Percentiles rank a stretch among this genome's conserved stretches.
Conservation (phyloP, 2,888 invertebrate genomes). For the Atherix ibis region DNA sequence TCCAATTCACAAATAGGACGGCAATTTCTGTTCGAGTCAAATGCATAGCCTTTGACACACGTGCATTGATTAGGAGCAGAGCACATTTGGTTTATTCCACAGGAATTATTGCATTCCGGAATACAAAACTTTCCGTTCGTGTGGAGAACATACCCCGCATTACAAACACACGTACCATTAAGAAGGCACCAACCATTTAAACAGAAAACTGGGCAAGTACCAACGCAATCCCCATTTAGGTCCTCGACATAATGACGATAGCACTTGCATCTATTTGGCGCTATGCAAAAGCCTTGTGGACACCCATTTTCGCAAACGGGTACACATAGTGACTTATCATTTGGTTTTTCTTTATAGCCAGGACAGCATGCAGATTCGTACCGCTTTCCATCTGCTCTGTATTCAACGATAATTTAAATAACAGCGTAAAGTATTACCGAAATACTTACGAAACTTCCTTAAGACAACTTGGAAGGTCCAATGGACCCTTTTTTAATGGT, state of each 20-base stretch:
- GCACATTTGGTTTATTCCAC: conserved; percentile 38
- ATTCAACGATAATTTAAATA: no score
- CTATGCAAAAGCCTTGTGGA: conserved; percentile 39
- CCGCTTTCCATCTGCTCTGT: no score
- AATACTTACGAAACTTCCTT: no score
- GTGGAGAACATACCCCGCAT: conserved; percentile 18
- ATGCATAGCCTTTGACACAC: conserved; percentile 22
- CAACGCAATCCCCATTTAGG: conserved; percentile 26
- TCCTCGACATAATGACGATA: conserved; percentile 24
- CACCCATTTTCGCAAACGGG: conserved; percentile 26
- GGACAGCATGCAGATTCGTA: conserved; percentile 17
- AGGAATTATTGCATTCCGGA: conserved; percentile 29
- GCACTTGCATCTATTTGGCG: conserved; percentile 43
- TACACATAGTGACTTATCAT: conserved; percentile 18
- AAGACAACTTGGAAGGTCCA: no score
- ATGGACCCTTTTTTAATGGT: no score
- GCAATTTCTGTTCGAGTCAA: background rate
- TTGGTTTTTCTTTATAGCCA: background rate
- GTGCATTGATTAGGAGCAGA: conserved; percentile 26
- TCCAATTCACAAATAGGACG: background rate
- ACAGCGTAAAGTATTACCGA: no score
- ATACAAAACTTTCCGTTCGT: conserved; percentile 27
- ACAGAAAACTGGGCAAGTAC: conserved; percentile 27
- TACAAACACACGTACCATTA: conserved; percentile 28
- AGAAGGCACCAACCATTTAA: conserved; percentile 30